Conservation (phyloP, 2,888 invertebrate genomes). For the Drosophila histrio region DNA sequence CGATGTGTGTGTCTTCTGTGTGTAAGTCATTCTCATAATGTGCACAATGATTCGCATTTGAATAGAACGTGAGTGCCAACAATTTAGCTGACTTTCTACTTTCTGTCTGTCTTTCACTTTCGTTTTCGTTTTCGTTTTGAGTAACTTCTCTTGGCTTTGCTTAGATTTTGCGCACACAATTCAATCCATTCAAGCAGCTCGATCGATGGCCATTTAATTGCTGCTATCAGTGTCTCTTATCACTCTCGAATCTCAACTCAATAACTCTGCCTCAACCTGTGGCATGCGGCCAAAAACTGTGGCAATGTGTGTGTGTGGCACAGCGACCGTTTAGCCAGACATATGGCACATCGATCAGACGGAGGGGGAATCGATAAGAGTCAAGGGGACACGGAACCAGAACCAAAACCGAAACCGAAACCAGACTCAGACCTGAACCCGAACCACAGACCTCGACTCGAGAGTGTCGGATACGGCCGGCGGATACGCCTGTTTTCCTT, state of each 20-base stretch:
- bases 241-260: conserved; percentile 13
- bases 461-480: conserved; percentile 4
- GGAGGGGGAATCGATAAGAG: neutral
- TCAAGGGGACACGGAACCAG: neutral
- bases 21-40: conserved; percentile 45
- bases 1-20: conserved; percentile 24
- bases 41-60: conserved; percentile 38
- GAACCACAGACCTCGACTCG: neutral
- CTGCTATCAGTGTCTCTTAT: conserved; percentile 1
- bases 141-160: neutral
- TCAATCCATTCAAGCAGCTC: conserved; percentile 16
- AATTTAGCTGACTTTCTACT: neutral
- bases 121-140: neutral
- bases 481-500: neutral
- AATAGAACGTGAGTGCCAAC: neutral
- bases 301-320: too few species aligned
- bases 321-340: conserved; percentile 30
- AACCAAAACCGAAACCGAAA: neutral
- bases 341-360: conserved; percentile 59
- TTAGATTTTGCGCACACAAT: neutral
- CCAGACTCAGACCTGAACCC: neutral
- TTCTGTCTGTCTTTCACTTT: neutral
- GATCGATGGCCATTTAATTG: conserved; percentile 35
- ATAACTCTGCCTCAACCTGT: conserved; percentile 41
- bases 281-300: conserved; percentile 51